Evolutionary conservation across 2,888 invertebrate genomes (phyloP), one percentile per base, ranked within the genome.

Genomic region (Allophyes oxyacanthae): DNA sequence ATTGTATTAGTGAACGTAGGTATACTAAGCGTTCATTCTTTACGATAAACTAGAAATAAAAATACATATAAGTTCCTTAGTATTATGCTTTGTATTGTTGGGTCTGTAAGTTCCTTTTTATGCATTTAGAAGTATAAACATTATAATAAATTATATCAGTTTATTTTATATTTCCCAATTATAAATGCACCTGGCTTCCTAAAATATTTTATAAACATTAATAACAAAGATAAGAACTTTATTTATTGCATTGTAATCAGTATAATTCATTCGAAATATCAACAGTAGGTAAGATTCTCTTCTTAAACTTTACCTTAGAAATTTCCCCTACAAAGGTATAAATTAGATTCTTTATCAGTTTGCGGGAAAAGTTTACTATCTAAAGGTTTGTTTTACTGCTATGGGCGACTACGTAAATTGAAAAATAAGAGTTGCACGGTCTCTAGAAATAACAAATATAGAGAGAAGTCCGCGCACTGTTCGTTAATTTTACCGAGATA

Each of bases 281-380:
- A 79, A 79, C 79, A 72, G 65, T 62, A 62, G 78, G 76, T 78
- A 73, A 73, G 78, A 75, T 77, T 77, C 69, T 79, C 78, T 77
- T 76, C 74, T 59, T 49, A 68, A 80, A 84, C 75, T 83, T 85
- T 79, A 28, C 28, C 28, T 77, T 68, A 76, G 71, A 81, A 77
- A 77, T 81, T 80, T 81, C 80, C 80, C 75, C 63, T 62, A 65
- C 67, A 77, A 70, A 78, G 78, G 83, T 85, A 89, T 89, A 89
- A 89, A 88, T 88, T 87, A 84, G 85, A 86, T 83, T 77, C 81
- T 83, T 85, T 89, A 89, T 89, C 89, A 84, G 84, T 84, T 81
- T 78, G 81, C 63, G 77, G 77, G 69, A 57, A 77, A 88, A 87
- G 67, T 87, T 87, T 83, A 81, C 77, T 85, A 86, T 85, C 84